Evolutionary conservation across 2,797 vertebrate genomes (phyloP), one percentile per base, ranked within the genome.

Genomic region (Myripristis jacobus): DNA sequence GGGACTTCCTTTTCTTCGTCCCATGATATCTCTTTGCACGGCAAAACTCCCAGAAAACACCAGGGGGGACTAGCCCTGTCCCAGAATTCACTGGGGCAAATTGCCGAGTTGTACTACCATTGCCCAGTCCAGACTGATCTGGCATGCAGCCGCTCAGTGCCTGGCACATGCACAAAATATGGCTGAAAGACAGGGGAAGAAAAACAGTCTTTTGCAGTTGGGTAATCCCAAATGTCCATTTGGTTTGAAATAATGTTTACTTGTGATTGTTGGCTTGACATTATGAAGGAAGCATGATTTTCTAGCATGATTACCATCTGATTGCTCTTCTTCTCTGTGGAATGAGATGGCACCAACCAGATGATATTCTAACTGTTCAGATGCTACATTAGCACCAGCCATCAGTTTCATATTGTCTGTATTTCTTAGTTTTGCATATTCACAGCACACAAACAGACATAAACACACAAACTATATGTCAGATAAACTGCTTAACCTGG

Each of bases 141-240:
- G 87, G 82, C 84, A 64, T 9, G 3, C 41, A 38, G 81, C 64
- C 58, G 51, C 56, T 76, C 44, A 15, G 51, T 38, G 61, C 25
- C 71, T 88, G 88, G 77, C 82, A 73, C 71, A 21, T 38, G 41
- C 46, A 77, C 47, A 43, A 56, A 76, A 86, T 59, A 69, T 82
- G 77, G 76, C 84, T 70, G 69, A 51, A 83, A 79, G 82, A 88
- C 62, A 78, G 65, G 52, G 43, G 74, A 86, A 82, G 76, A 73
- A 77, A 79, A 84, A 34, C 64, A 77, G 63, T 81, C 83, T 71
- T 88, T 70, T 81, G 80, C 82, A 83, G 79, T 82, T 76, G 25
- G 82, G 59, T 84, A 86, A 88, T 90, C 89, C 87, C 86, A 84
- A 83, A 75, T 11, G 84, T 76, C 56, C 83, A 72, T 75, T 89